These are phyloP conservation scores for Sussaba pulchella DNA, from an alignment of 2,888 invertebrate species.

Conservation along the genomic window DNA sequence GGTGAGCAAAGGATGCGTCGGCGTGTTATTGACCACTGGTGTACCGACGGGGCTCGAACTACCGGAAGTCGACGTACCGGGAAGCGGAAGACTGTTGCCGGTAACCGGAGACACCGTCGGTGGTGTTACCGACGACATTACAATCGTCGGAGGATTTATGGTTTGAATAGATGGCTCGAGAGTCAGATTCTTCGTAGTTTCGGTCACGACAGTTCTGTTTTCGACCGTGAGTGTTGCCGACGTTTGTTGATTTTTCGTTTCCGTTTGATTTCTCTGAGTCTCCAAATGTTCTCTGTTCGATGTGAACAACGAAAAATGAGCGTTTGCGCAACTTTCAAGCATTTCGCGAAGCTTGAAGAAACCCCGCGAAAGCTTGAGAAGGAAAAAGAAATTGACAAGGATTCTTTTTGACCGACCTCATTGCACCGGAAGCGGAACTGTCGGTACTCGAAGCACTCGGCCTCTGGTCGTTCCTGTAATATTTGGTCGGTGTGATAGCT, in stretches of 20 bases:
- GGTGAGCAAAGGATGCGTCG: conserved; percentile 85
- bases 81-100: conserved; percentile 80
- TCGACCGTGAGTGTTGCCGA: conserved; percentile 73
- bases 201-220: conserved; percentile 50
- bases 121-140: conserved; percentile 93
- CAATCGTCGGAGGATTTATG: conserved; percentile 89
- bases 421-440: conserved; percentile 80
- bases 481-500: conserved; percentile 81
- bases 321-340: not conserved
- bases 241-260: conserved; percentile 74
- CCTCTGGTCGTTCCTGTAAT: conserved; percentile 88
- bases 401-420: conserved; percentile 74
- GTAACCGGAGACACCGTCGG: conserved; percentile 92
- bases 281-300: conserved; percentile 80
- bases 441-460: conserved; percentile 90
- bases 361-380: not conserved
- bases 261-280: conserved; percentile 74
- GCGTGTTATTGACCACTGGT: conserved; percentile 84
- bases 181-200: conserved; percentile 69
- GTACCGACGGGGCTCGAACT: conserved; percentile 82
- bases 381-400: not conserved
- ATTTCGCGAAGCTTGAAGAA: not conserved
- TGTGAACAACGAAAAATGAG: not conserved
- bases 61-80: conserved; percentile 86
- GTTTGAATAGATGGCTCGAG: conserved; percentile 78